Conservation (phyloP, 2,797 vertebrate species). For the Syndactyla subalaris region DNA sequence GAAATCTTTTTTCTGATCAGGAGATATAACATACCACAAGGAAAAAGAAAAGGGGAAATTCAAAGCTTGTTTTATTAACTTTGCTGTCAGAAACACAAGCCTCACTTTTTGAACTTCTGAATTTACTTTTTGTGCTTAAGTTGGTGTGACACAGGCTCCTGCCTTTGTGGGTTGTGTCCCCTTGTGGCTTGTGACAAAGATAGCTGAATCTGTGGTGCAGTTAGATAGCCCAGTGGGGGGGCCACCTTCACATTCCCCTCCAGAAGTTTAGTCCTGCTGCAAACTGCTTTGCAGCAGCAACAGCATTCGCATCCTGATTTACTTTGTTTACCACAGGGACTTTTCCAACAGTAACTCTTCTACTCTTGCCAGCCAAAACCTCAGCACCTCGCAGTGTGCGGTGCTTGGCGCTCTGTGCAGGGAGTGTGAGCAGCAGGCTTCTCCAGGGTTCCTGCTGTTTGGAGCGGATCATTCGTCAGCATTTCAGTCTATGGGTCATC, state of each 20-base stretch:
- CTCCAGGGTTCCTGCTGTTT: not conserved
- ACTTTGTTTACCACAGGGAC: constrained; percentile 53
- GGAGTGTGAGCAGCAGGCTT: constrained; percentile 9
- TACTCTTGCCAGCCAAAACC: not conserved
- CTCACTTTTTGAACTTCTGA: constrained; percentile 50
- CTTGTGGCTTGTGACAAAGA: not conserved
- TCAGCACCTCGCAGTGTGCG: not conserved
- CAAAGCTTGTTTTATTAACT: not conserved
- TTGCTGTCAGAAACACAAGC: constrained; percentile 9
- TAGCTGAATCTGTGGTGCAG: not conserved
- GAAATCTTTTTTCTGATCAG: constrained; percentile 13
- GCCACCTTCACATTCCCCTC: constrained; percentile 56
- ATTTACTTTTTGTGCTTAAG: constrained; percentile 9
- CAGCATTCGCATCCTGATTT: not conserved
- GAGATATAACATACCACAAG: not conserved
- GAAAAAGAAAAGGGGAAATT: not conserved
- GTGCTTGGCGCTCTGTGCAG: not conserved
- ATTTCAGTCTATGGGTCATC: not conserved
- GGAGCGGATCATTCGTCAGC: not conserved
- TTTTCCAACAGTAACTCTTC: constrained; percentile 3
- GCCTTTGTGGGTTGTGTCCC: constrained; percentile 40
- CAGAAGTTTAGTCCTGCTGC: not conserved
- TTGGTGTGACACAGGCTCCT: not conserved
- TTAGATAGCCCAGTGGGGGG: constrained; percentile 31
- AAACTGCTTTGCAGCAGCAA: constrained; percentile 20